Percentiles rank a stretch among this genome's conserved stretches.
These are phyloP conservation scores for Fabriciana adippe DNA, from an alignment of 2,888 invertebrate species.

Conservation along the genomic window DNA sequence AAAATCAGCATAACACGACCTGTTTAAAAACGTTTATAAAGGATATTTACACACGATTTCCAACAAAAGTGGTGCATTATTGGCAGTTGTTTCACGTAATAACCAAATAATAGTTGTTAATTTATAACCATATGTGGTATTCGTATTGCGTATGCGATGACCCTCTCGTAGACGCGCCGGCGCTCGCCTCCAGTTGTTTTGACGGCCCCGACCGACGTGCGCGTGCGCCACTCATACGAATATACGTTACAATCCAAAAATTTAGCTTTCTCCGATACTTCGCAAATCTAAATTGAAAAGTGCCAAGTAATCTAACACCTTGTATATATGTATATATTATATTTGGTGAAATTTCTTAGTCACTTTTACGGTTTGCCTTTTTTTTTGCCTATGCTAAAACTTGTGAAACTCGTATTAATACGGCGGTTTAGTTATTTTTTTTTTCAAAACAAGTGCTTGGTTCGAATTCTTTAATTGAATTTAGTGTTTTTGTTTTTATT, in stretches of 20 bases:
- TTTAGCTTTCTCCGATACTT: conserved; percentile 44
- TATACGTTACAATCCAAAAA: conserved; percentile 32
- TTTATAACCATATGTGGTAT: conserved; percentile 36
- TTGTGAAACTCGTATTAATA: conserved; percentile 18
- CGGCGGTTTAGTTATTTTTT: conserved; percentile 31
- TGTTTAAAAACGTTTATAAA: conserved; percentile 19
- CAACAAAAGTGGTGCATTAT: conserved; percentile 10
- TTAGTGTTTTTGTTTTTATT: conserved; percentile 32
- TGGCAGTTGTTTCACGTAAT: conserved; percentile 32
- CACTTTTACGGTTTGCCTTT: conserved; percentile 19
- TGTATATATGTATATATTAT: conserved; percentile 23
- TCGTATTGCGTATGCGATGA: conserved; percentile 30
- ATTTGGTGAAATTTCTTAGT: conserved; percentile 38
- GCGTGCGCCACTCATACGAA: conserved; percentile 55
- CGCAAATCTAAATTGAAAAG: conserved; percentile 43
- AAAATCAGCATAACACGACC: background rate
- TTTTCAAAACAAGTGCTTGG: conserved; percentile 47
- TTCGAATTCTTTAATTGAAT: conserved; percentile 47
- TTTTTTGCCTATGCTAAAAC: conserved; percentile 1
- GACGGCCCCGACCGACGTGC: conserved; percentile 59
- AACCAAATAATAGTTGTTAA: conserved; percentile 32
- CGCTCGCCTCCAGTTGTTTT: conserved; percentile 72
- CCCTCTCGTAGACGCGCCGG: conserved; percentile 60
- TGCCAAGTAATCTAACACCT: conserved; percentile 39
- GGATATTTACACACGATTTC: conserved; percentile 21